Conservation (phyloP, 2,797 vertebrate species). For the Gadopsis marmoratus region DNA sequence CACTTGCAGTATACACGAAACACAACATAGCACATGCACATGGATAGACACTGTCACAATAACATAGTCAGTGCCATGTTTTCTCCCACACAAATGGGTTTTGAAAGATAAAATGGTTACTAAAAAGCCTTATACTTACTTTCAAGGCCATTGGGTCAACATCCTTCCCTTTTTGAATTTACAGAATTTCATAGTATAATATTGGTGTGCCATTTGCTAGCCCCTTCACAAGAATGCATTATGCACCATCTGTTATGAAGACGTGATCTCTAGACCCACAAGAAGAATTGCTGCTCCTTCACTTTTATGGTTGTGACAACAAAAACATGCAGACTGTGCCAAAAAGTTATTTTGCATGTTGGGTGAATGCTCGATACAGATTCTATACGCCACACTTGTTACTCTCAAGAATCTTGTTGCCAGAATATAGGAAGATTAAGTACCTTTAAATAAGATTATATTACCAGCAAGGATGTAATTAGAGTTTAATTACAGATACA, state of each 20-base stretch:
- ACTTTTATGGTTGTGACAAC: background rate
- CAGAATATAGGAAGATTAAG: background rate
- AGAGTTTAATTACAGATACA: too few relatives aligned
- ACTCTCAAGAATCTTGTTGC: background rate
- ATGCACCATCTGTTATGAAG: constrained; percentile 9
- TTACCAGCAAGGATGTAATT: background rate
- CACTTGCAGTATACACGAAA: background rate
- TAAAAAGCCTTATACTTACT: constrained; percentile 24
- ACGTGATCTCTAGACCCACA: constrained; percentile 9
- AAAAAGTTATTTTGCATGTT: background rate
- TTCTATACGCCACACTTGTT: background rate
- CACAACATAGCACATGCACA: background rate
- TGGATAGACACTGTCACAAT: background rate
- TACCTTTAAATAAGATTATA: background rate
- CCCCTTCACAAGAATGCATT: constrained; percentile 27
- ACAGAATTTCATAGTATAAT: constrained; percentile 37
- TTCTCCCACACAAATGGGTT: constrained; percentile 25
- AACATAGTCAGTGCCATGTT: background rate
- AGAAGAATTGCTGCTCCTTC: background rate
- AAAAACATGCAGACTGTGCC: background rate
- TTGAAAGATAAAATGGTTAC: constrained; percentile 24
- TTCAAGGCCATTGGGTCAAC: constrained; percentile 45
- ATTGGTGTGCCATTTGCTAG: constrained; percentile 49
- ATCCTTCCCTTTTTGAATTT: constrained; percentile 1
- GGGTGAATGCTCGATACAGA: background rate